Evolutionary conservation across 2,113 vertebrate species (phyloP), one percentile per base, ranked within the genome.

Genomic region (Panurus biarmicus): DNA sequence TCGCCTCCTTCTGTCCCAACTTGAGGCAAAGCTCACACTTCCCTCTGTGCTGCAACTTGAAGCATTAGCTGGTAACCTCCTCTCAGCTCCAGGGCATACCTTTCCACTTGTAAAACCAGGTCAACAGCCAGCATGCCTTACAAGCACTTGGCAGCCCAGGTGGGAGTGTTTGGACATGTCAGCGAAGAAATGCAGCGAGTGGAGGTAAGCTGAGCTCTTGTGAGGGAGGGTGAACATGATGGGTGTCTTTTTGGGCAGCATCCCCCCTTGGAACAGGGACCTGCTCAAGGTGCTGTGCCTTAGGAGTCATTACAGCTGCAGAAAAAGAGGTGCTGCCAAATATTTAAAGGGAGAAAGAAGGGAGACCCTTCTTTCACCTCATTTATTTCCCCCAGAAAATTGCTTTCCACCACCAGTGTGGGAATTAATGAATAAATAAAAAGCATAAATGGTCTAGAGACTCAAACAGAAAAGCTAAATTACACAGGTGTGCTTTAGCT

Each of bases 21-120:
- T 31, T 3, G 5, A 95, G 56, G 92, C 19, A 50, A 48, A 78
- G 74, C 42, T 73, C 73, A 79, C 2, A 0, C 35, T 79, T 87
- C 76, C 67, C 40, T 87, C 21, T 69, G 8, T 17, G 83, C 91
- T 75, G 53, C 82, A 93, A 94, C 83, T 35, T 67, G 89, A 90
- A 93, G 90, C 61, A 18, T 84, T n/a, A 83, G 80, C 73, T 47
- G 85, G 80, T 24, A 95, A 91, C 71, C 47, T 70, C 21, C 20
- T 14, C 70, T 70, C 85, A 85, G 92, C 96, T 92, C 25, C 44
- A 8, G 95, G 95, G 91, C 91, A 97, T 64, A 89, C 56, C 90
- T 95, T 97, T 94, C 89, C 72, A 85, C 77, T 91, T 21, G 2
- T 29, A 78, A 92, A 96, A 71, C 89, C 93, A 92, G 4, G 25